Conservation (phyloP, 2,113 vertebrate genomes). For the Tapirus terrestris region DNA sequence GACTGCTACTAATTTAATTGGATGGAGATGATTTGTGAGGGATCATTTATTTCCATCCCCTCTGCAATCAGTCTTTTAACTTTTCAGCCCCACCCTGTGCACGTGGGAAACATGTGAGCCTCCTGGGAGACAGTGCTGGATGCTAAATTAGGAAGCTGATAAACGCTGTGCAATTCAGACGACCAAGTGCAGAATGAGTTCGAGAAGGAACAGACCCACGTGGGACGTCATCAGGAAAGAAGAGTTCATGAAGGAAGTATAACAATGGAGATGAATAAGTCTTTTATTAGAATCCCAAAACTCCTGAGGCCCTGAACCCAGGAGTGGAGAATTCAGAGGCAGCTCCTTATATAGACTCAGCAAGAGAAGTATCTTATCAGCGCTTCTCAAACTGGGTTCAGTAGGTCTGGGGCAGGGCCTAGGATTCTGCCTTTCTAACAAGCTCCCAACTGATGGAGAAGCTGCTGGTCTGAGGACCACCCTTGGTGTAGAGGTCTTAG, state of each 20-base stretch:
- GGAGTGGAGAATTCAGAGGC: not conserved
- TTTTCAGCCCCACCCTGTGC: not conserved
- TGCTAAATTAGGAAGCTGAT: not conserved
- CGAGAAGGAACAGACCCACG: not conserved
- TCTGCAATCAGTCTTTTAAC: slow-evolving; percentile 18
- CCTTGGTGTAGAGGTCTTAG: not conserved
- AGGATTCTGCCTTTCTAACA: not conserved
- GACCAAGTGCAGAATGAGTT: not conserved
- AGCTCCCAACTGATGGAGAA: not conserved
- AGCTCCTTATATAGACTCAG: not conserved
- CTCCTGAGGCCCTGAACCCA: not conserved
- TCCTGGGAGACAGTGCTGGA: not conserved
- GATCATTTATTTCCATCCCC: not conserved
- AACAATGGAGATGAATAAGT: not conserved
- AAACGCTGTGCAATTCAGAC: not conserved
- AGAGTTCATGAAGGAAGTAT: not conserved
- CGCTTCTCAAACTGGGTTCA: not conserved
- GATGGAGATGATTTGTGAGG: not conserved
- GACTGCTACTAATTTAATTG: not conserved
- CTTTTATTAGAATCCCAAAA: not conserved
- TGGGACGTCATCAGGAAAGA: too few species aligned
- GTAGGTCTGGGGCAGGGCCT: not conserved
- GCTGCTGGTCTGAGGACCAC: not conserved
- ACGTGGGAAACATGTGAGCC: not conserved
- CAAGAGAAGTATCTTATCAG: not conserved